Base-by-base conservation (phyloP, 2,113 vertebrate species). In the Hyla sarda region DNA sequence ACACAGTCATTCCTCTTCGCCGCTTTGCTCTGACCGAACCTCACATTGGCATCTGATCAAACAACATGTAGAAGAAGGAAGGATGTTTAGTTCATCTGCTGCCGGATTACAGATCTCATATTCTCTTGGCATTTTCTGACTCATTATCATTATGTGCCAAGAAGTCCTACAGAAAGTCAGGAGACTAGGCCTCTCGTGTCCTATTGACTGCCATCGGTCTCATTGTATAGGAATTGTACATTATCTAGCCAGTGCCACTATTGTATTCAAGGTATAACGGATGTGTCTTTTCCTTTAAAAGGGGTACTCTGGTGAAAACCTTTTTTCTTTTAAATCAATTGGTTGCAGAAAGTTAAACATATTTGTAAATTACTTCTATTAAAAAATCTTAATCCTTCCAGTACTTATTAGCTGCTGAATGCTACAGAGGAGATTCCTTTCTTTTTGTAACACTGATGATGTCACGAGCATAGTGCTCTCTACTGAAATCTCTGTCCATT, bases 31-130 rank as follows among this genome's bases (percentile, higher is more conserved):
- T 82, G 60, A 52, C 50, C 60, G 1, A 30, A 8, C 32, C 25
- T 67, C 48, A 19, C 16, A 52, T 65, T 82, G 80, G 45, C 80
- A 25, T 41, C 5, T n/a, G 65, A 17, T 52, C 60, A 82, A 32
- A 50, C 62, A 71, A 69, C n/a, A 16, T 47, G 79, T 25, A 10
- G 58, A 47, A 23, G 45, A 17, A 41, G 78, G 32, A 65, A 58
- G 78, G 78, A 81, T 81, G 58, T 62, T 81, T 45, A 62, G 34
- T 48, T 19, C 25, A 7, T 37, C 71, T 75, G 72, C 32, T 34
- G 80, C 30, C n/a, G 52, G 45, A 67, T 32, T 67, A 47, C n/a
- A 82, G 28, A 82, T 67, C 56, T 28, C 0, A 47, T 56, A 12
- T 69, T 47, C 41, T 69, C 37, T 71, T 13, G 32, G 13, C 80